Base-by-base conservation (phyloP, 1,140 invertebrate species). In the Tribolium madens region DNA sequence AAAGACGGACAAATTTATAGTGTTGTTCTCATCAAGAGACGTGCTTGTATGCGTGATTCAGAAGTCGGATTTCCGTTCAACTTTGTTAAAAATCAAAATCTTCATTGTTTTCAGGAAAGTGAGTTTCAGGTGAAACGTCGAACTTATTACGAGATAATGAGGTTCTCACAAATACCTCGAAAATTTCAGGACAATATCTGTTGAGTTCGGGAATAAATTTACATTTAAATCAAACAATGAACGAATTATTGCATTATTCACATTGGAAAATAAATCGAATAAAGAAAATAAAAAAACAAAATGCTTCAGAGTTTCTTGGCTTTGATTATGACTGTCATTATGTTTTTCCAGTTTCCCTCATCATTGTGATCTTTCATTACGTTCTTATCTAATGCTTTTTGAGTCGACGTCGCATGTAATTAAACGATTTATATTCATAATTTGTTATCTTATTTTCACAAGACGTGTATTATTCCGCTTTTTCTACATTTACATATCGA, bases 401-500 rank as follows among this genome's bases (percentile, higher is more conserved):
- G 13, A 33, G 7, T 13, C 9, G 0, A n/a, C 3, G n/a, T 64
- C n/a, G 15, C 52, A 64, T 18, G 36, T 64, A 64, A 64, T 64
- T 26, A 64, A 64, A 64, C 57, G 14, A 64, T 64, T 64, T 64
- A 33, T 64, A 64, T 64, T 64, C 57, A 33, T 64, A 64, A 33
- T 64, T 64, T 64, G 57, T 42, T 31, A 36, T 64, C 31, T 64
- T 33, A 57, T 57, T 57, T 57, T 21, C 52, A 57, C 15, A 64
- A 12, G 26, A 64, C 6, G 21, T 64, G 7, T 26, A 33, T 64
- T 33, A 64, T 64, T 64, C 57, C 57, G 36, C 52, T 57, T 64
- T 18, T 33, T 64, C 57, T 33, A 5, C 26, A 33, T 64, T 26
- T 33, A 33, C 57, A 64, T 31, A 17, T 57, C n/a, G 14, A 57